Evolutionary conservation across 2,113 vertebrate genomes (phyloP), one percentile per base, ranked within the genome.

Genomic region (Pachypanchax playfairii): DNA sequence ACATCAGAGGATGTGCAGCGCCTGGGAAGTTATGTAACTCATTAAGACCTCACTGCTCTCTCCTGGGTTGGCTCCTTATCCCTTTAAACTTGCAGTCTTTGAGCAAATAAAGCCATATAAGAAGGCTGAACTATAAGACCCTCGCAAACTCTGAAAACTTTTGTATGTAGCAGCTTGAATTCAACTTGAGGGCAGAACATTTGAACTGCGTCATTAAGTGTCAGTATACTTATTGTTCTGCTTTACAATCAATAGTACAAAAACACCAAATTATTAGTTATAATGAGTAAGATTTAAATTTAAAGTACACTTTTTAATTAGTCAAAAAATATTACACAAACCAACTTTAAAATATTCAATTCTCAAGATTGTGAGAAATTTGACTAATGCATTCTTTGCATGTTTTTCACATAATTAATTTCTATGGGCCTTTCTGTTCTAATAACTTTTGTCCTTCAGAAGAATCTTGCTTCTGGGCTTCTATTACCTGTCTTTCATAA

Each of bases 1-100:
- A 90, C 92, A 91, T 91, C 90, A 91, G 85, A 91, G 77, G 84
- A 85, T 80, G 83, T 77, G 77, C 71, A 20, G 73, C 72, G 69
- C 76, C 48, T 65, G 75, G 86, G 79, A 91, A 87, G 88, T 91
- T 91, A 88, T 83, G 85, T 90, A 91, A 91, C 89, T 92, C 89
- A 91, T 91, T 91, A 91, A 90, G 85, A 86, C 68, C 72, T 69
- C 71, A 73, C 61, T 65, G 70, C 53, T 79, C 80, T 78, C 85
- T 87, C 84, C 75, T 61, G 84, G 84, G 83, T 50, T 57, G 75
- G 49, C 39, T 74, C 71, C 67, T 90, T 84, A 85, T 87, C 88
- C 84, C 72, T 76, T 71, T 80, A 84, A 87, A 88, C 87, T 89
- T 73, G 71, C 75, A 81, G 86, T 73, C 86, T 90, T 89, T 88